Conservation (phyloP, 2,797 vertebrate species). For the Sebastes taczanowskii region DNA sequence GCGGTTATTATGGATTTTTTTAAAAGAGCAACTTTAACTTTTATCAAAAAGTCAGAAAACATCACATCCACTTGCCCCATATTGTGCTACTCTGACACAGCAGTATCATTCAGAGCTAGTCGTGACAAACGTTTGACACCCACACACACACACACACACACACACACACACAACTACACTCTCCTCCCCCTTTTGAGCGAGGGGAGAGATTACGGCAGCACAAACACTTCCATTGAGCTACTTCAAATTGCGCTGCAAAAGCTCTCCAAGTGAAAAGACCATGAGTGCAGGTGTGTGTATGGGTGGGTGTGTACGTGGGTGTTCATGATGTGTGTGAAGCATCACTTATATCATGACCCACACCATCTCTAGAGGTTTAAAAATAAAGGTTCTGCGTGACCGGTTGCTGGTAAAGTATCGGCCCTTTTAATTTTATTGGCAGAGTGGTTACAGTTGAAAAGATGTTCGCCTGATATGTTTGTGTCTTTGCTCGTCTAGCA, state of each 20-base stretch:
- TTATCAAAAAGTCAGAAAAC: neutral
- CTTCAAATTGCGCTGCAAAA: slow-evolving; percentile 49
- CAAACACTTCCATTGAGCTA: slow-evolving; percentile 59
- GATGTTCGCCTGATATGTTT: neutral
- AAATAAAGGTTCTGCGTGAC: slow-evolving; percentile 50
- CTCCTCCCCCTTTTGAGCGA: neutral
- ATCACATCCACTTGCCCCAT: slow-evolving; percentile 6
- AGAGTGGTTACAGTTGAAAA: neutral
- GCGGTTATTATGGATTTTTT: too few species aligned
- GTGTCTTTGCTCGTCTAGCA: neutral
- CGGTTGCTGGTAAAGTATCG: neutral
- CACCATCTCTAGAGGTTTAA: slow-evolving; percentile 45
- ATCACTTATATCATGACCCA: slow-evolving; percentile 57
- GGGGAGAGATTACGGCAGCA: slow-evolving; percentile 42
- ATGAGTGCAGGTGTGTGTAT: slow-evolving; percentile 41
- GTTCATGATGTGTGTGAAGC: slow-evolving; percentile 55
- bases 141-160: neutral
- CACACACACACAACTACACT: neutral
- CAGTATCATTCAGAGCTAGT: slow-evolving; percentile 28
- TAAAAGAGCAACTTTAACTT: too few species aligned
- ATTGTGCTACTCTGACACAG: slow-evolving; percentile 37
- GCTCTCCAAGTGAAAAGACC: slow-evolving; percentile 44
- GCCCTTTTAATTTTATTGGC: neutral
- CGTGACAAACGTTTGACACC: slow-evolving; percentile 32
- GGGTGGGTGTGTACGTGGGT: slow-evolving; percentile 40